These are phyloP conservation scores for Pherbina coryleti DNA, from an alignment of 2,888 invertebrate species.

Conservation along the genomic window DNA sequence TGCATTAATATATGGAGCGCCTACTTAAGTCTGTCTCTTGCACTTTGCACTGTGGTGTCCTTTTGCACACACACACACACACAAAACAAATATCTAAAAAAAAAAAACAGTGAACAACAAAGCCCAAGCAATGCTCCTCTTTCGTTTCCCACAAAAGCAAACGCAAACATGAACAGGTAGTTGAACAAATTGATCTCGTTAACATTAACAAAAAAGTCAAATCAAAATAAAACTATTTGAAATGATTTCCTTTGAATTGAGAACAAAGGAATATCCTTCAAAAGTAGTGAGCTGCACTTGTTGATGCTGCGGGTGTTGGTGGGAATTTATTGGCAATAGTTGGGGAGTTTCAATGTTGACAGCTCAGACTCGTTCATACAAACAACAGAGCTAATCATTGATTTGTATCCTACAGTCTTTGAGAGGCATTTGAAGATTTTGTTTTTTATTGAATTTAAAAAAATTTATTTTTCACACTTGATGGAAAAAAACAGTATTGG, in stretches of 20 bases:
- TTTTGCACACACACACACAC: not conserved
- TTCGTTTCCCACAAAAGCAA: slow-evolving; percentile 8
- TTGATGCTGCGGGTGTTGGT: not conserved
- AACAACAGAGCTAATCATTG: too few species aligned
- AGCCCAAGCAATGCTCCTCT: not conserved
- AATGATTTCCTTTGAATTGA: not conserved
- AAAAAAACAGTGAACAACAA: not conserved
- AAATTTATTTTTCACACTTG: too few species aligned
- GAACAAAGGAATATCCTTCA: too few species aligned
- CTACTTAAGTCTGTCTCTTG: not conserved
- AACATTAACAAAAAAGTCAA: slow-evolving; percentile 31
- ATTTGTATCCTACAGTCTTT: too few species aligned
- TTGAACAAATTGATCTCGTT: slow-evolving; percentile 35
- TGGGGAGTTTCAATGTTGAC: not conserved
- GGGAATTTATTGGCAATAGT: too few species aligned
- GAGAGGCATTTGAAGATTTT: too few species aligned
- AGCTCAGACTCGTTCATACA: too few species aligned
- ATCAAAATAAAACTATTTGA: slow-evolving; percentile 13
- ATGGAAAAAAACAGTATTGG: too few species aligned
- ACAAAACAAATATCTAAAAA: not conserved
- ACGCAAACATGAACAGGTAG: slow-evolving; percentile 25
- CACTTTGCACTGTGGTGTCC: not conserved
- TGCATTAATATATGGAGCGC: not conserved
- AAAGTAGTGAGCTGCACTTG: not conserved
- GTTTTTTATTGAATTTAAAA: too few species aligned